phyloP scores from a whole-genome alignment of 1,140 invertebrate species.

The Scaptomyza hsui region DNA sequence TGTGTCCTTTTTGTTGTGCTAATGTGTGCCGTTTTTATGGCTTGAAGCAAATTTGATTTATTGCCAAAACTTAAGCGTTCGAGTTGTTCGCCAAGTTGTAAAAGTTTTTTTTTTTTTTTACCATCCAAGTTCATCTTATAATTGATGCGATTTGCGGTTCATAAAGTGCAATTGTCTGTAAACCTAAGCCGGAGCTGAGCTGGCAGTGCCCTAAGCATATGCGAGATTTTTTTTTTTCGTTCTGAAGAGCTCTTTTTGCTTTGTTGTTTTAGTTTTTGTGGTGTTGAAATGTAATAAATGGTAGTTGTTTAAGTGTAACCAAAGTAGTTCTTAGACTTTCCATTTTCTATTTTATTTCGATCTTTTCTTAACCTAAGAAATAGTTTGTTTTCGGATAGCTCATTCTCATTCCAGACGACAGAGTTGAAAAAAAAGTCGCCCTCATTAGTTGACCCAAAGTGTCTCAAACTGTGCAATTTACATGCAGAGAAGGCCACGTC shows the following conservation, averaged over 20 bases:
- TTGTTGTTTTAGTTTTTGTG: not conserved
- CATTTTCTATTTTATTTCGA: no score
- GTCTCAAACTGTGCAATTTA: slow-evolving; percentile 80
- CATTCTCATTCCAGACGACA: slow-evolving; percentile 58
- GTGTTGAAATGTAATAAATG: no score
- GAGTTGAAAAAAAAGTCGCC: slow-evolving; percentile 34
- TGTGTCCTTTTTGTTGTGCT: slow-evolving; percentile 72
- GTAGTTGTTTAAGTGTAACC: no score
- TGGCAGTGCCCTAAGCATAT: slow-evolving; percentile 43
- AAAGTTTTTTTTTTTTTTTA: slow-evolving; percentile 49
- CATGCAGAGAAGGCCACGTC: slow-evolving; percentile 65
- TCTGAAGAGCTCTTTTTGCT: not conserved
- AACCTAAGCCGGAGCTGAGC: slow-evolving; percentile 27
- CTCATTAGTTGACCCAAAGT: slow-evolving; percentile 80
- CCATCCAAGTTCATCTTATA: slow-evolving; percentile 75
- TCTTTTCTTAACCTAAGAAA: no score
- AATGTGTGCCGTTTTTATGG: slow-evolving; percentile 77
- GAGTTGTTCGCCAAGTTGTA: slow-evolving; percentile 62
- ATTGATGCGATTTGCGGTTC: slow-evolving; percentile 79
- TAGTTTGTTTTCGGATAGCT: slow-evolving; percentile 16
- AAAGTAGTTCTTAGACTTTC: no score
- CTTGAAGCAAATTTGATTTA: slow-evolving; percentile 80
- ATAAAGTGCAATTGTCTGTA: slow-evolving; percentile 78
- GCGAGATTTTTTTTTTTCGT: slow-evolving; percentile 37
- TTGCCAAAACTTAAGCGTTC: slow-evolving; percentile 66